Conservation (phyloP, 1,140 invertebrate genomes). For the Zaprionus taronus region DNA sequence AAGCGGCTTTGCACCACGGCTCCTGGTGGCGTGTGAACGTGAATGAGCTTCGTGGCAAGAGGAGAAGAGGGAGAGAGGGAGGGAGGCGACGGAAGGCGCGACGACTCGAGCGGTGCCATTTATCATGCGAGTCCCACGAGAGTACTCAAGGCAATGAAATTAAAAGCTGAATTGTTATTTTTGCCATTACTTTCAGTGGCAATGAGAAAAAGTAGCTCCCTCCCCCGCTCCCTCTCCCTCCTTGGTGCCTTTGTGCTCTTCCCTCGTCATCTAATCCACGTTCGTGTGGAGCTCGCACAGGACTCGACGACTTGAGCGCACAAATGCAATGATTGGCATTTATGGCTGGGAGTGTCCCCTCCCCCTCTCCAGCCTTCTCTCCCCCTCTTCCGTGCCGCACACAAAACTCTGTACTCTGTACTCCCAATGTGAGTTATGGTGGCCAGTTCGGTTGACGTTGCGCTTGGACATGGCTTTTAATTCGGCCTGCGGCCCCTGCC, state of each 20-base stretch:
- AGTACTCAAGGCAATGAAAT: constrained; percentile 73
- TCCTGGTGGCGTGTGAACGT: constrained; percentile 3
- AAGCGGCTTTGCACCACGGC: not conserved
- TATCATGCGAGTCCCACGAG: constrained; percentile 69
- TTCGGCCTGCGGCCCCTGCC: constrained; percentile 15
- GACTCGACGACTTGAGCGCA: not conserved
- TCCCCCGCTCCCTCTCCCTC: not conserved
- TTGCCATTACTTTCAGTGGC: constrained; percentile 19
- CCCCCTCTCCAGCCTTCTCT: not conserved
- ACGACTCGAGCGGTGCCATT: constrained; percentile 38
- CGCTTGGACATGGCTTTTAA: constrained; percentile 61
- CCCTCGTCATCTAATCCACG: not conserved
- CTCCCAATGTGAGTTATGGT: constrained; percentile 40
- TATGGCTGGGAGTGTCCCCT: constrained; percentile 32
- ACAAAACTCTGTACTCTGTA: no score
- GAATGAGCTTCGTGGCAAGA: not conserved
- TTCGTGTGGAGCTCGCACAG: not conserved
- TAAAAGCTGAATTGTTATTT: constrained; percentile 75
- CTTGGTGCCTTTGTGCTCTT: not conserved
- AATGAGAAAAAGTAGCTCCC: not conserved
- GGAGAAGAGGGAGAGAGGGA: not conserved
- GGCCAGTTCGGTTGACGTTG: constrained; percentile 5
- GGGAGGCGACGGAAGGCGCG: not conserved
- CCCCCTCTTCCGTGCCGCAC: not conserved
- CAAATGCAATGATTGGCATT: constrained; percentile 68